A percentile compares a stretch with the other conserved stretches of the same genome.
Conservation (phyloP, 1,140 invertebrate species). For the Eurytemora carolleeae region DNA sequence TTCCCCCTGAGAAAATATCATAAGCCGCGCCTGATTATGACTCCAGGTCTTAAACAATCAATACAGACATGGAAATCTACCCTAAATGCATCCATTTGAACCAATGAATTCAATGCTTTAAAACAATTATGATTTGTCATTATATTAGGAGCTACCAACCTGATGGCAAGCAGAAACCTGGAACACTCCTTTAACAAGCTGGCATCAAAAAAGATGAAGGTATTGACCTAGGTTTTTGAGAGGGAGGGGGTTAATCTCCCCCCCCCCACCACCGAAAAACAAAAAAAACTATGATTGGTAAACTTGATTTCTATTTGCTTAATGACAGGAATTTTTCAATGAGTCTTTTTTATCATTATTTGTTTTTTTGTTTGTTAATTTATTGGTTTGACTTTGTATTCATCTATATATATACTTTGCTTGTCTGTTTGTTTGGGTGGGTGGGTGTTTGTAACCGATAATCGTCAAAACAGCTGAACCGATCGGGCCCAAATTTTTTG, state of each 20-base stretch:
- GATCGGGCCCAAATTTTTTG: too few species aligned
- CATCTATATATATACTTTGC: too few species aligned
- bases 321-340: background rate
- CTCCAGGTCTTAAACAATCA: background rate
- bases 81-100: too few species aligned
- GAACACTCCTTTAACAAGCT: conserved; percentile 96
- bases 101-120: background rate
- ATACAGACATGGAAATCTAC: too few species aligned
- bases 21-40: background rate
- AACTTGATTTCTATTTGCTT: background rate
- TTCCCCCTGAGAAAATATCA: background rate
- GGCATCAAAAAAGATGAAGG: conserved; percentile 31
- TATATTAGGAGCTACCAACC: conserved; percentile 66
- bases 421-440: too few species aligned
- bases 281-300: background rate
- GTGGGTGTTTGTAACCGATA: too few species aligned
- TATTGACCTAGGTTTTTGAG: background rate
- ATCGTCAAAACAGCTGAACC: too few species aligned
- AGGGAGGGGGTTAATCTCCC: background rate
- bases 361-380: background rate
- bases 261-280: background rate
- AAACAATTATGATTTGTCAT: background rate
- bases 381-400: too few species aligned
- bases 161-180: conserved; percentile 84
- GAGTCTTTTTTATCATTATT: background rate